Evolutionary conservation across 2,113 vertebrate genomes (phyloP), one percentile per base, ranked within the genome.

Genomic region (Calyptommatus sinebrachiatus): DNA sequence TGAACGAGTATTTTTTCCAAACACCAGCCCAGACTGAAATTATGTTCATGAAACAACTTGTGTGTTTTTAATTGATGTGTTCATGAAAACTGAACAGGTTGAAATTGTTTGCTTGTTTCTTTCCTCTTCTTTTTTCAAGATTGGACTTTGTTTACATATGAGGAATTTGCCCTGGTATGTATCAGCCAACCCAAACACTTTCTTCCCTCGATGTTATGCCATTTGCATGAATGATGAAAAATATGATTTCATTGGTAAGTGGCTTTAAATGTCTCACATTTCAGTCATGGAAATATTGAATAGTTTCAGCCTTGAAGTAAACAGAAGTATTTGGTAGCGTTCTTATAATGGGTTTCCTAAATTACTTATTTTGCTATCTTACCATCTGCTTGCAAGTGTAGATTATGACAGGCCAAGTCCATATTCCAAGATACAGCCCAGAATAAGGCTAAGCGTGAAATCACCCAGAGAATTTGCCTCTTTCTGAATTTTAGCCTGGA

Each of bases 141-240:
- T 91, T 41, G 89, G 84, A 65, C 87, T 94, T 62, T 92, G 88
- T 8, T n/a, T 90, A 83, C 90, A 85, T 86, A 73, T 94, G 88
- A 71, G 90, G 70, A 90, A 70, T 72, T 86, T 93, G 78, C 89
- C 88, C 0, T 93, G 90, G 86, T 88, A 87, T 0, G 77, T 83
- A 73, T 86, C 85, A 75, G 90, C 68, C 29, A 76, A 92, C 71
- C 88, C 88, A 3, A 71, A 85, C 29, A 12, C 72, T 77, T 85
- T 92, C 86, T 92, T 93, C 86, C 86, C 89, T 0, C 86, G 80
- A 20, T 93, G 89, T 82, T 91, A 94, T 1, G 53, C 78, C 66
- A 83, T 94, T 80, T 89, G 83, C 83, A 74, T 79, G 0, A 78
- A 90, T 12, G 79, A 68, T 0, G 89, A 92, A 48, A 90, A 90